Percentiles rank a stretch among this genome's conserved stretches.
Conservation (phyloP, 2,888 invertebrate species). For the Standfussiana lucernea region DNA sequence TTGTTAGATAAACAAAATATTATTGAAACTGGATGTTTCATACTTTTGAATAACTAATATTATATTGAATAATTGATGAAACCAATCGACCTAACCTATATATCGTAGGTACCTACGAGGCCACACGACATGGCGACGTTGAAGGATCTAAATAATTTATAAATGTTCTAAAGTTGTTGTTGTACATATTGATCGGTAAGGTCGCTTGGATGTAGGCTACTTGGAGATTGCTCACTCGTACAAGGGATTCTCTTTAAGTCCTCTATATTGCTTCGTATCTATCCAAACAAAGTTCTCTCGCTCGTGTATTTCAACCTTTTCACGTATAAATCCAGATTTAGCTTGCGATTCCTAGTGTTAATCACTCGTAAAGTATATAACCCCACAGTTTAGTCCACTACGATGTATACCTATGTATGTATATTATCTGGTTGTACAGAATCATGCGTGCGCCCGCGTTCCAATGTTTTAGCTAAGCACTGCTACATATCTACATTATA, state of each 20-base stretch:
- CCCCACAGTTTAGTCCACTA: constrained; percentile 79
- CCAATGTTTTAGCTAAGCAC: constrained; percentile 85
- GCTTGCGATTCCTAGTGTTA: constrained; percentile 87
- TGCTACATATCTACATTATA: constrained; percentile 87
- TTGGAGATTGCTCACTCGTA: constrained; percentile 89
- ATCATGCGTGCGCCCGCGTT: constrained; percentile 80
- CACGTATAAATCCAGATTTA: constrained; percentile 85
- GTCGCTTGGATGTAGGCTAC: constrained; percentile 88
- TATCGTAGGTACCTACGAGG: constrained; percentile 64
- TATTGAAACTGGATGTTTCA: constrained; percentile 61
- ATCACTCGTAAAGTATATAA: constrained; percentile 80
- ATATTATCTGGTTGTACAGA: constrained; percentile 84
- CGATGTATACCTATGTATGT: constrained; percentile 77
- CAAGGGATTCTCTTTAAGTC: constrained; percentile 90
- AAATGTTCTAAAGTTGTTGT: constrained; percentile 82
- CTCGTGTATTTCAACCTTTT: constrained; percentile 82
- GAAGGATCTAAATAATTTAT: constrained; percentile 71
- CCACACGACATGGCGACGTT: constrained; percentile 68
- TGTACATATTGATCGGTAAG: constrained; percentile 86
- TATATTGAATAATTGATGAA: constrained; percentile 63
- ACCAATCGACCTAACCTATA: constrained; percentile 64
- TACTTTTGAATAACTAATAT: constrained; percentile 62
- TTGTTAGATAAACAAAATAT: constrained; percentile 66
- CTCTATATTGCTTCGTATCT: constrained; percentile 87
- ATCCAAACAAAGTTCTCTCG: constrained; percentile 81